phyloP scores from a whole-genome alignment of 64 coral and sea anemone species.

The Stichodactyla helianthus region DNA sequence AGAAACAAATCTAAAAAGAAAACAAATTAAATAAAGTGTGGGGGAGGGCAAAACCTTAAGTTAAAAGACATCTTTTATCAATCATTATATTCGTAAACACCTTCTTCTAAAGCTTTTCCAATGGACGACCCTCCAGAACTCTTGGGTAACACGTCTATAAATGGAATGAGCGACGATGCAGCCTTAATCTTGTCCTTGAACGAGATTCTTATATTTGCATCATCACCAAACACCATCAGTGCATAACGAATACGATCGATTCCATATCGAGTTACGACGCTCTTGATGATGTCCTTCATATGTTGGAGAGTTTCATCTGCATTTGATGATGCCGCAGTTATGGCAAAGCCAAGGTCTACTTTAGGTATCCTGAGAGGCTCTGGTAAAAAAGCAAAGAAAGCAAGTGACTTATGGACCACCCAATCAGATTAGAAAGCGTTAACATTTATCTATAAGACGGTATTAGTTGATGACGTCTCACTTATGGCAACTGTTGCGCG shows the following conservation, averaged over 20 bases:
- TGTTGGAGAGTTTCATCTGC: slow-evolving; percentile 50
- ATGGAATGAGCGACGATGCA: slow-evolving; percentile 6
- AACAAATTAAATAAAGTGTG: no score
- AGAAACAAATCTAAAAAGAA: no score
- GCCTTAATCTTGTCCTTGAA: slow-evolving; percentile 41
- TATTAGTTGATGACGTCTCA: no score
- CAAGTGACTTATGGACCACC: no score
- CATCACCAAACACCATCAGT: slow-evolving; percentile 45
- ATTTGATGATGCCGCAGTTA: slow-evolving; percentile 51
- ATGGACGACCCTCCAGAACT: slow-evolving; percentile 42
- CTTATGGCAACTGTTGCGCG: no score
- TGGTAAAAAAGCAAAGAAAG: background rate
- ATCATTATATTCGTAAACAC: background rate
- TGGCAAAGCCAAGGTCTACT: slow-evolving; percentile 69
- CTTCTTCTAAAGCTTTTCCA: slow-evolving; percentile 41
- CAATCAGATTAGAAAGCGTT: no score
- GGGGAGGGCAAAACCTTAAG: no score
- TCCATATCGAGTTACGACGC: slow-evolving; percentile 55
- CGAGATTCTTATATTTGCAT: slow-evolving; percentile 32
- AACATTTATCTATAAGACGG: no score
- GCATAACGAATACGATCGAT: slow-evolving; percentile 66
- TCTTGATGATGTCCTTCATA: slow-evolving; percentile 72
- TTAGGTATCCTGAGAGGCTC: slow-evolving; percentile 45
- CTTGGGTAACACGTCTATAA: slow-evolving; percentile 47
- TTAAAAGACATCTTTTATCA: no score